Base-by-base conservation (phyloP, 1,140 invertebrate genomes). In the Planococcus citri region DNA sequence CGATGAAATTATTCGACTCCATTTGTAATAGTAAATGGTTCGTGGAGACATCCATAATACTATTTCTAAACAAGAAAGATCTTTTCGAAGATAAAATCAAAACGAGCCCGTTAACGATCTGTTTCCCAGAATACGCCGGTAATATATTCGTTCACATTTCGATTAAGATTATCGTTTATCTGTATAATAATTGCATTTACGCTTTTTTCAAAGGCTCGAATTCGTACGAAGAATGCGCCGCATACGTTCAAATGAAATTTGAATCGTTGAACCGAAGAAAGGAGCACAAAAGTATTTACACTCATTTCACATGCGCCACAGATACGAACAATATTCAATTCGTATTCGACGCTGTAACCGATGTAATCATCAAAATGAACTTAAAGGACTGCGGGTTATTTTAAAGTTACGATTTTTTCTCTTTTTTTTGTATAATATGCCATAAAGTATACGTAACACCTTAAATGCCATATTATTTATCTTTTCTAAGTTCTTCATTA, bases 11-110 rank as follows among this genome's bases (percentile, higher is more conserved):
- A 29, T 97, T 97, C 80, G 95, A 97, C 81, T 92, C 90, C 1
- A 97, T 97, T 76, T 97, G 95, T 79, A 97, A 97, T 80, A 96
- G 94, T 78, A 97, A 97, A 81, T 97, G 94, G 94, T 97, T 97
- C 78, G 90, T 93, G 68, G 93, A 97, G 75, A 97, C 95, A 17
- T 96, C 94, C n/a, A 97, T 97, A 72, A 97, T 97, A 76, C 82
- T 97, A 64, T 97, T 97, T 79, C 82, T 97, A 25, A 97, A 97
- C 80, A 97, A 97, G 76, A 96, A 96, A 79, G 95, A 97, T 85
- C 82, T 97, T 69, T 97, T 97, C 78, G 92, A 95, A 76, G 92
- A 94, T 74, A 94, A 94, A 81, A 95, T 94, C 74, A 83, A 82
- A 70, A 88, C 90, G 79, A 95, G 91, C 74, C 91, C 93, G n/a